These are phyloP conservation scores for Pica pica DNA, from an alignment of 2,113 vertebrate species.

Conservation along the genomic window DNA sequence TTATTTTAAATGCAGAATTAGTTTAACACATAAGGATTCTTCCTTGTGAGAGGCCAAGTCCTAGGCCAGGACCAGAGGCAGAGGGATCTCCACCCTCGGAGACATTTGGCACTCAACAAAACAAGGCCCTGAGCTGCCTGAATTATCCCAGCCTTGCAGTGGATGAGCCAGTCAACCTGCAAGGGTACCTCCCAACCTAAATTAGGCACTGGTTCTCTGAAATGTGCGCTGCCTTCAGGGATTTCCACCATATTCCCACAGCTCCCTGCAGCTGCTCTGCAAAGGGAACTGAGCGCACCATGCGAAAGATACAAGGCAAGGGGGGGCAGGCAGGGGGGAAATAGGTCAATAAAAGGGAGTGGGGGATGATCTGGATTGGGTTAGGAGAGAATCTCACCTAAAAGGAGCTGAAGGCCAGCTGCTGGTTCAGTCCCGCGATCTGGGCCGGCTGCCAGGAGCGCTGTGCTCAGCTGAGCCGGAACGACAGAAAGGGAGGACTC, in stretches of 20 bases:
- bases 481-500: constrained; percentile 23
- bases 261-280: neutral
- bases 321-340: neutral
- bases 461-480: neutral
- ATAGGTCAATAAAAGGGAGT: neutral
- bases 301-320: rapidly evolving
- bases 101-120: neutral
- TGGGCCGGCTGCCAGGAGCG: constrained; percentile 18
- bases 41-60: neutral
- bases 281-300: neutral
- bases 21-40: neutral
- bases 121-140: neutral
- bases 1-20: neutral
- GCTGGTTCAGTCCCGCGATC: neutral
- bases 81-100: neutral
- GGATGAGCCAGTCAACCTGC: neutral
- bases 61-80: neutral
- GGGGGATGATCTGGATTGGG: neutral
- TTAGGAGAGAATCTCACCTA: constrained; percentile 26
- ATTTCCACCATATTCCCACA: neutral
- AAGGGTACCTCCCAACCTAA: neutral
- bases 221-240: neutral
- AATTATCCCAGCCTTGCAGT: neutral
- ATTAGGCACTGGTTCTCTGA: neutral
- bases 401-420: constrained; percentile 45